These are phyloP conservation scores for Dasypolia templi DNA, from an alignment of 2,888 invertebrate genomes.

Conservation along the genomic window DNA sequence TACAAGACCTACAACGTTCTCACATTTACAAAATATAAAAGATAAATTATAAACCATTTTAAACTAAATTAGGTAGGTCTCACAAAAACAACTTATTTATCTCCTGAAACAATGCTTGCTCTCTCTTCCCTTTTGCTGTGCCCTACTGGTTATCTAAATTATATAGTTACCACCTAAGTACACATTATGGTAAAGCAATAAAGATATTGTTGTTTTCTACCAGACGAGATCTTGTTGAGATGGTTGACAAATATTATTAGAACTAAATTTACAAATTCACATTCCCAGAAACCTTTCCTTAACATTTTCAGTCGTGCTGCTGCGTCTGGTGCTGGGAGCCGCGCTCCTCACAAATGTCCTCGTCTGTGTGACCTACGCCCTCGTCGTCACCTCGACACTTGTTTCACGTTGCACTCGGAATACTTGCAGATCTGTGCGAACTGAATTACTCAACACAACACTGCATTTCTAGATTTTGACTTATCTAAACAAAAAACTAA, in stretches of 20 bases:
- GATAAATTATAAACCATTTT: too few relatives aligned
- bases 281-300: slow-evolving; percentile 4
- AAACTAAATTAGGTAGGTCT: too few relatives aligned
- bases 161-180: too few relatives aligned
- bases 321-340: neutral
- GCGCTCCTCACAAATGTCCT: slow-evolving; percentile 16
- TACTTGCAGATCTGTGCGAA: slow-evolving; percentile 6
- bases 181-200: too few relatives aligned
- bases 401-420: neutral
- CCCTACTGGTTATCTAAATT: too few relatives aligned
- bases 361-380: neutral
- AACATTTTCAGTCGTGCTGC: slow-evolving; percentile 5
- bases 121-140: too few relatives aligned
- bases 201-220: too few relatives aligned
- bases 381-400: neutral
- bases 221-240: neutral
- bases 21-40: too few relatives aligned
- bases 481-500: neutral
- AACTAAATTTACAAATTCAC: neutral
- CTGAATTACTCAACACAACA: slow-evolving; percentile 1
- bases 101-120: too few relatives aligned
- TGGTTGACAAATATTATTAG: neutral
- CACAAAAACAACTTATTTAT: too few relatives aligned
- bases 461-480: neutral
- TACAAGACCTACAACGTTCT: too few relatives aligned